These are phyloP conservation scores for Dicrostonyx torquatus DNA, from an alignment of 2,797 vertebrate genomes.

Conservation along the genomic window DNA sequence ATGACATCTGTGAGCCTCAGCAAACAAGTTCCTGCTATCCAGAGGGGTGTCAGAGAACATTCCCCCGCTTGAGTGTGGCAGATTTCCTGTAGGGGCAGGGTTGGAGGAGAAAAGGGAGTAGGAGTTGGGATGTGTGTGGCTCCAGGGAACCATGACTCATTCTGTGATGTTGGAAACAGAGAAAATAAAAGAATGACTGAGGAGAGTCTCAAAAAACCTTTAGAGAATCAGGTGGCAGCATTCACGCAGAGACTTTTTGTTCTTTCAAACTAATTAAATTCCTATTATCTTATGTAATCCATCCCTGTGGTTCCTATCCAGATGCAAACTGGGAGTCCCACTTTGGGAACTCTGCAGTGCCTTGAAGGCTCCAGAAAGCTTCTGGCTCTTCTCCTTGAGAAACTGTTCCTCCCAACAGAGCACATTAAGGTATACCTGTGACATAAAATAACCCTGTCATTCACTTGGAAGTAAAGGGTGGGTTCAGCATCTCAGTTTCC, in stretches of 20 bases:
- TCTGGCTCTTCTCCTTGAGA: neutral
- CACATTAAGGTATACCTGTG: neutral
- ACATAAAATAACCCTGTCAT: neutral
- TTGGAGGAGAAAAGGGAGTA: neutral
- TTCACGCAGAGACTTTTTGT: neutral
- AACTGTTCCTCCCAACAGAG: neutral
- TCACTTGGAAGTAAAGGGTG: neutral
- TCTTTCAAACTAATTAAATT: neutral
- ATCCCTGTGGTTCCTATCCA: neutral
- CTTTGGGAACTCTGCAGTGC: neutral
- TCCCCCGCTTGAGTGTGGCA: neutral
- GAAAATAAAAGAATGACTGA: neutral
- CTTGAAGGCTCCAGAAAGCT: neutral
- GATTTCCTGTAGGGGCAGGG: slow-evolving; percentile 26
- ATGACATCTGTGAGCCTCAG: neutral
- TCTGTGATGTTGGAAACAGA: slow-evolving; percentile 35
- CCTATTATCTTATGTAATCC: neutral
- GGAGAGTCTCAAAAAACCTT: neutral
- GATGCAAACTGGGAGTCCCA: neutral
- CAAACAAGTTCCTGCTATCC: neutral
- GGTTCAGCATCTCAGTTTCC: neutral
- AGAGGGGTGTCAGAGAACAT: neutral
- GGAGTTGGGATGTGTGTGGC: neutral
- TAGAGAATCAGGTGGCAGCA: neutral
- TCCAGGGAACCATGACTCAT: neutral